Base-by-base conservation (phyloP, 2,113 vertebrate species). In the Esox niger region DNA sequence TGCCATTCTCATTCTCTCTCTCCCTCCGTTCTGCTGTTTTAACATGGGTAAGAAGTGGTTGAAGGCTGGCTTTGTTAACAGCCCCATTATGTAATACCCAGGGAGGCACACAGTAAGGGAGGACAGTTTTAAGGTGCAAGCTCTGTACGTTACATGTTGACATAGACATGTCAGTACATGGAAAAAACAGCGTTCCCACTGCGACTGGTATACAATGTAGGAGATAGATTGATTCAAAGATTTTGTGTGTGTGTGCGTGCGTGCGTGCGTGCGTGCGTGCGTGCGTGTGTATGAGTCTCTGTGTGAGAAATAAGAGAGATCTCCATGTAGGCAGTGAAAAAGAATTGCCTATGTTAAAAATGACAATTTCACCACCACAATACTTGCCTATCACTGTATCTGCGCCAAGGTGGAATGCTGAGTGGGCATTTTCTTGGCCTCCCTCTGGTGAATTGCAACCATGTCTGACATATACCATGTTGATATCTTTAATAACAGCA, bases 1-100 rank as follows among this genome's bases (percentile, higher is more conserved):
- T n/a, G n/a, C n/a, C n/a, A n/a, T n/a, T 52, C 17, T 52, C 47
- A 20, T 3, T 55, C 52, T 9, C 25, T 23, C 23, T 55, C 49
- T 54, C 49, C 10, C 52, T 55, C n/a, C 25, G n/a, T 8, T 2
- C 10, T 23, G 6, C 52, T 9, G 20, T 25, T 55, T n/a, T n/a
- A n/a, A n/a, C n/a, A n/a, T n/a, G 27, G 55, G 26, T 25, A 17
- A 25, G 25, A 25, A 57, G 13, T 57, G 26, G 55, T 57, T 57
- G 26, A 58, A 58, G 20, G 56, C 17, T 29, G 56, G 56, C 56
- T 58, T 15, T 58, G 56, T 58, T 58, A 13, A 11, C 56, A 59
- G 56, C 31, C 20, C 29, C 2, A 59, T 59, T 59, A 29, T 59
- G 57, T 59, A 59, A 59, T 27, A 32, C 57, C 27, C 1, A 15